Evolutionary conservation across 2,888 invertebrate genomes (phyloP), one percentile per base, ranked within the genome.

Genomic region (Drosophila heteroneura): DNA sequence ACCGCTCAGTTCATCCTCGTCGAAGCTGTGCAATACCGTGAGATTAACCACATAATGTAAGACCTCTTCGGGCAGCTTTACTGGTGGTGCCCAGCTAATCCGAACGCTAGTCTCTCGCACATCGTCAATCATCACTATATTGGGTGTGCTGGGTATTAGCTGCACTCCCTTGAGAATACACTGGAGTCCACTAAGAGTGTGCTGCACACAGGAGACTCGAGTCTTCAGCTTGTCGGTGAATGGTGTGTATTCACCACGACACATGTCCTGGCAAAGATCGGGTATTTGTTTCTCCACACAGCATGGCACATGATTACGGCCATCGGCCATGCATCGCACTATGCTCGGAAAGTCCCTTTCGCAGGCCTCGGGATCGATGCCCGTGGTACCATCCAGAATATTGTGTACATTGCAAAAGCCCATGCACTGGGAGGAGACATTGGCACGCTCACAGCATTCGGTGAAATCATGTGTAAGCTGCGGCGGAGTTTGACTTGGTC

Each of bases 241-340:
- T 1, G 97, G 96, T 0, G 97, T 97, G 93, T 97, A 97, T 92
- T 97, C 97, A 33, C 97, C 97, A 1, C 97, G 94, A 91, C 97
- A 97, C 78, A 97, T 97, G 81, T 97, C 97, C 90, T 97, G 97
- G 91, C 97, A 97, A 82, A 97, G 95, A 92, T 97, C 97, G 0
- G 97, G 97, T 28, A 97, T 96, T 67, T 96, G 95, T 91, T 97
- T 97, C 80, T 96, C 96, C 30, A 96, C 95, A 92, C 97, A 97
- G 92, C 97, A 97, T 0, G 97, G 97, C 35, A 97, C 96, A 94
- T 97, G 97, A 93, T 97, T 97, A 26, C 97, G 95, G 0, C 97
- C 97, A 92, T 97, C 97, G 79, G 96, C 95, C 96, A 96, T 96
- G 89, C 96, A 96, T 58, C 95, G 95, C 66, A 97, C 97, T 82